phyloP scores from a whole-genome alignment of 2,888 invertebrate genomes.

The Ceratothoa steindachneri region DNA sequence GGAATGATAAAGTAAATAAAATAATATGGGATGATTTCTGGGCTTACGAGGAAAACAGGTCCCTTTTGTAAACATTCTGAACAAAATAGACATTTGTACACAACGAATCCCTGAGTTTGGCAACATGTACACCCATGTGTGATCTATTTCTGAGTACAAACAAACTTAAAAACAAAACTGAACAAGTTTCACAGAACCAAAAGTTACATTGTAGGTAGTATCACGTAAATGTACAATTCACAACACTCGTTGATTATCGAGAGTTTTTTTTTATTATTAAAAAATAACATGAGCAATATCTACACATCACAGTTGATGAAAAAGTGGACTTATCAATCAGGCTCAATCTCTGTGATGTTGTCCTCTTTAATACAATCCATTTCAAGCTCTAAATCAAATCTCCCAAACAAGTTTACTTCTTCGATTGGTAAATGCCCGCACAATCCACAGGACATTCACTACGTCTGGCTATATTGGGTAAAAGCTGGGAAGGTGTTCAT shows the following conservation, averaged over 20 bases:
- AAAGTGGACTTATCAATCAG: not conserved
- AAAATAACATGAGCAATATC: not conserved
- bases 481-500: too few relatives aligned
- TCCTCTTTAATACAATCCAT: not conserved
- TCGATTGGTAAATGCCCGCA: not conserved
- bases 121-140: not conserved
- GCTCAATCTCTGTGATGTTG: not conserved
- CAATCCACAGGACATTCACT: too few relatives aligned
- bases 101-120: not conserved
- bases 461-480: too few relatives aligned
- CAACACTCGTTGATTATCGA: not conserved
- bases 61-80: too few relatives aligned
- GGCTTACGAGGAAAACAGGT: too few relatives aligned
- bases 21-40: too few relatives aligned
- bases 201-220: not conserved
- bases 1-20: too few relatives aligned
- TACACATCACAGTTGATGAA: not conserved
- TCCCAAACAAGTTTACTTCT: not conserved
- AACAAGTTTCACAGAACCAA: not conserved
- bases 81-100: not conserved
- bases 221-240: not conserved
- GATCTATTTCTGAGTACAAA: not conserved
- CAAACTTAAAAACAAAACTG: not conserved
- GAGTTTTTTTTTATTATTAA: not conserved
- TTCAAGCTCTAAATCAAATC: not conserved